A percentile compares a stretch with the other conserved stretches of the same genome.
Evolutionary conservation across 2,888 invertebrate genomes (phyloP).

Genomic region (Agrochola litura): DNA sequence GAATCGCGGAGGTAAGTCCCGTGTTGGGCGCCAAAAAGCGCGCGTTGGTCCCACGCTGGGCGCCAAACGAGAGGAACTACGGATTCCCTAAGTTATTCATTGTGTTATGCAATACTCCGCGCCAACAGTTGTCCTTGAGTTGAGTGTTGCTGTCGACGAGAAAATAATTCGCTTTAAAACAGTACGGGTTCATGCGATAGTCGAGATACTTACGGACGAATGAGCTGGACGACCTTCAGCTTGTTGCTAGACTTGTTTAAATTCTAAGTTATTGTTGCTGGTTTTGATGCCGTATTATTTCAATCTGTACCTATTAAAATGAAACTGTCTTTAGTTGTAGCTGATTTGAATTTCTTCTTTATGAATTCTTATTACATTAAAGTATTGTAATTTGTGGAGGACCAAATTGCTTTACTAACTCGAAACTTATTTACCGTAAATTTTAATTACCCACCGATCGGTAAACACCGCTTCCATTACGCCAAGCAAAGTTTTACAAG

Average conservation of each 20-base stretch:
- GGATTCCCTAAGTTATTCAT: constrained; percentile 42
- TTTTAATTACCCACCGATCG: constrained; percentile 12
- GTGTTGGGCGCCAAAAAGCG: constrained; percentile 56
- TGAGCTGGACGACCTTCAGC: constrained; percentile 16
- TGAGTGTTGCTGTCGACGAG: constrained; percentile 15
- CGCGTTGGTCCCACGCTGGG: constrained; percentile 51
- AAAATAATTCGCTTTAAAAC: constrained; percentile 43
- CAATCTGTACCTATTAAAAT: constrained; percentile 2
- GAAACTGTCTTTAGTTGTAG: not conserved
- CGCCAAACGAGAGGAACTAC: constrained; percentile 44
- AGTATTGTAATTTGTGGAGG: not conserved
- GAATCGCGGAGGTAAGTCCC: constrained; percentile 40
- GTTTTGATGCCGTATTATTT: not conserved
- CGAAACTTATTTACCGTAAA: not conserved
- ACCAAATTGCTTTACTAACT: not conserved
- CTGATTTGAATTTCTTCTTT: not conserved
- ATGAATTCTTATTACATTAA: not conserved
- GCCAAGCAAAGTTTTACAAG: constrained; percentile 19
- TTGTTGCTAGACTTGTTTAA: constrained; percentile 4
- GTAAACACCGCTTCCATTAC: constrained; percentile 29
- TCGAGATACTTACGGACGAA: constrained; percentile 12
- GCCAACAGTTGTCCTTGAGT: constrained; percentile 24
- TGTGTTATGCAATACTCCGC: constrained; percentile 43
- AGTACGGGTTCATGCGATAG: constrained; percentile 1
- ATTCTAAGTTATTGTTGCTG: not conserved